phyloP scores from a whole-genome alignment of 2,113 vertebrate genomes.

The Zapornia atra region DNA sequence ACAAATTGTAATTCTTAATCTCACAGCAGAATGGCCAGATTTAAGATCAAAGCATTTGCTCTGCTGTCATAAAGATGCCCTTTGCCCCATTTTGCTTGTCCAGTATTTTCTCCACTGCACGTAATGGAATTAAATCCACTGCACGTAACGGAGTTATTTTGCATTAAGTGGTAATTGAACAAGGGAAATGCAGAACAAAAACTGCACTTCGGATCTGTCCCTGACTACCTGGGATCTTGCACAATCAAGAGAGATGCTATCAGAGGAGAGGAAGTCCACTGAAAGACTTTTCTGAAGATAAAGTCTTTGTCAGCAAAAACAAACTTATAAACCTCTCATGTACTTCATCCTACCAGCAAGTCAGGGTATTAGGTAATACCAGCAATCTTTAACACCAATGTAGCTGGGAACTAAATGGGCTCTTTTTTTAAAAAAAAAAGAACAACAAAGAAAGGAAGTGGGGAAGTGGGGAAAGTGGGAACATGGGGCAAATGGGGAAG shows the following conservation, averaged over 20 bases:
- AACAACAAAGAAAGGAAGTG: neutral
- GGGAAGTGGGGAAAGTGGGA: neutral
- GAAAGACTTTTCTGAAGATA: neutral
- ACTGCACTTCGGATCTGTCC: neutral
- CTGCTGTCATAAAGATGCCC: neutral
- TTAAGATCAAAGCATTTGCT: neutral
- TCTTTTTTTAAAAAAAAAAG: neutral
- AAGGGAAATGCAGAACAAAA: neutral
- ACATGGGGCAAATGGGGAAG: fast-evolving
- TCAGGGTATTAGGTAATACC: neutral
- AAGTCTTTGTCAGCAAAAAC: neutral
- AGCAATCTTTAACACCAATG: fast-evolving
- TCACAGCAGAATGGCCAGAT: neutral
- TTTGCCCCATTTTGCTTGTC: neutral
- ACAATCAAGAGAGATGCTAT: fast-evolving
- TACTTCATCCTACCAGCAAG: neutral
- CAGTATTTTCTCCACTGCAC: neutral
- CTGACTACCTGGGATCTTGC: neutral
- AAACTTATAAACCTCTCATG: neutral
- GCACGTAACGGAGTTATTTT: neutral
- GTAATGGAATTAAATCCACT: neutral
- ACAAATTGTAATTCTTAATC: neutral
- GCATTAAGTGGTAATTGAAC: neutral
- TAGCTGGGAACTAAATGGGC: neutral
- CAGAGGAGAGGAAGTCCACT: neutral